A percentile compares a stretch with the other conserved stretches of the same genome.
Evolutionary conservation across 2,113 vertebrate species (phyloP).

Genomic region (Mandrillus leucophaeus): DNA sequence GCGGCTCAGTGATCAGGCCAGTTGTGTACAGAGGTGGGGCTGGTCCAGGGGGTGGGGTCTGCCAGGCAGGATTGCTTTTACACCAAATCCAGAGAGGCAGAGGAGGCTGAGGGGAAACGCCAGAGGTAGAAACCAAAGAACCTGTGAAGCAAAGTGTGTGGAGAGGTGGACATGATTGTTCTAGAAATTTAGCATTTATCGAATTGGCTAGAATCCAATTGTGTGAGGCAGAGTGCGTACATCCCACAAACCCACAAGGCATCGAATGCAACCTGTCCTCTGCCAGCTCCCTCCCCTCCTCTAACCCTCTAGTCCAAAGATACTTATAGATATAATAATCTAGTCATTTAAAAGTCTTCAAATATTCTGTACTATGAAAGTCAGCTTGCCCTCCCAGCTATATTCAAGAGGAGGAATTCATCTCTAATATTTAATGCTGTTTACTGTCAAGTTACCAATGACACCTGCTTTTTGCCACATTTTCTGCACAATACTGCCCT

Average conservation of each 20-base stretch:
- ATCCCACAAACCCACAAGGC: too few species aligned
- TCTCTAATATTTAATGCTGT: accelerated
- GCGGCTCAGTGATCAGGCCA: accelerated
- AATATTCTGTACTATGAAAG: background rate
- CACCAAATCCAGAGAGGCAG: too few species aligned
- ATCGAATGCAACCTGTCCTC: too few species aligned
- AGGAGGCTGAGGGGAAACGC: accelerated
- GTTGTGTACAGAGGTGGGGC: background rate
- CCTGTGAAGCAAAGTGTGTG: background rate
- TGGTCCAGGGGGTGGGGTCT: accelerated
- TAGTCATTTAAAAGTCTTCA: background rate
- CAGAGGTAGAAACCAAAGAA: background rate
- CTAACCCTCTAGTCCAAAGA: background rate
- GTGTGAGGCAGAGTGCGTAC: accelerated
- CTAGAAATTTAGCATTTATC: background rate
- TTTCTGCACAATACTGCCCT: accelerated
- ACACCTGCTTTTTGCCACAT: background rate
- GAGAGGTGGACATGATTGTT: background rate
- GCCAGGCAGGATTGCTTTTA: accelerated
- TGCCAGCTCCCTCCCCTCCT: accelerated
- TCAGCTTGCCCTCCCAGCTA: accelerated
- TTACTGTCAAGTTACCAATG: accelerated
- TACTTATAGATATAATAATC: background rate
- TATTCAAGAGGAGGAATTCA: accelerated
- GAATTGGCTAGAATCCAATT: too few species aligned